These are phyloP conservation scores for Istiophorus platypterus DNA, from an alignment of 2,113 vertebrate genomes.

Conservation along the genomic window DNA sequence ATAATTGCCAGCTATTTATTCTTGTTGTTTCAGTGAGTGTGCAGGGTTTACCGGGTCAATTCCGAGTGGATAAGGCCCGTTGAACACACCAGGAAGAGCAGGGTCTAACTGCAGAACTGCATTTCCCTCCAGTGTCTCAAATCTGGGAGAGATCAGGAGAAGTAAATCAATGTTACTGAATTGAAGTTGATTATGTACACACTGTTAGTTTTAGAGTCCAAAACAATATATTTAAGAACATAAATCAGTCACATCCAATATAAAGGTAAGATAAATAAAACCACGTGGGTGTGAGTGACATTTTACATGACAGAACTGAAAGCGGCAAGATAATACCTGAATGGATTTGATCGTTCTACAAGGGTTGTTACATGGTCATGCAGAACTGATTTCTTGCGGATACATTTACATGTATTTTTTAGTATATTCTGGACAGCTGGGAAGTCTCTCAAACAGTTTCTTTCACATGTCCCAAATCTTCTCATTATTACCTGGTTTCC, in stretches of 20 bases:
- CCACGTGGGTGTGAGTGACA: too few relatives aligned
- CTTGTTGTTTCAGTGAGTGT: neutral
- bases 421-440: too few relatives aligned
- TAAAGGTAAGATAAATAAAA: too few relatives aligned
- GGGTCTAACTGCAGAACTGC: slow-evolving; percentile 92
- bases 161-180: neutral
- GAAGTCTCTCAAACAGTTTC: too few relatives aligned
- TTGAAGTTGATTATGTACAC: neutral
- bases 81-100: slow-evolving; percentile 90
- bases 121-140: slow-evolving; percentile 85
- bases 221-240: slow-evolving; percentile 1
- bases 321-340: too few relatives aligned
- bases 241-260: neutral
- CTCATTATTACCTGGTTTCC: too few relatives aligned
- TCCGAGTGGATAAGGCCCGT: slow-evolving; percentile 95
- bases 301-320: too few relatives aligned
- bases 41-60: slow-evolving; percentile 92
- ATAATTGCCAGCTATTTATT: neutral
- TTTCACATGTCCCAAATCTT: too few relatives aligned
- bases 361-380: too few relatives aligned
- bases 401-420: too few relatives aligned
- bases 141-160: slow-evolving; percentile 65
- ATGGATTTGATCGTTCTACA: too few relatives aligned
- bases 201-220: neutral
- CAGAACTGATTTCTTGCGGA: too few relatives aligned